Evolutionary conservation across 1,140 invertebrate genomes (phyloP).

Genomic region (Hylaeus anthracinus): DNA sequence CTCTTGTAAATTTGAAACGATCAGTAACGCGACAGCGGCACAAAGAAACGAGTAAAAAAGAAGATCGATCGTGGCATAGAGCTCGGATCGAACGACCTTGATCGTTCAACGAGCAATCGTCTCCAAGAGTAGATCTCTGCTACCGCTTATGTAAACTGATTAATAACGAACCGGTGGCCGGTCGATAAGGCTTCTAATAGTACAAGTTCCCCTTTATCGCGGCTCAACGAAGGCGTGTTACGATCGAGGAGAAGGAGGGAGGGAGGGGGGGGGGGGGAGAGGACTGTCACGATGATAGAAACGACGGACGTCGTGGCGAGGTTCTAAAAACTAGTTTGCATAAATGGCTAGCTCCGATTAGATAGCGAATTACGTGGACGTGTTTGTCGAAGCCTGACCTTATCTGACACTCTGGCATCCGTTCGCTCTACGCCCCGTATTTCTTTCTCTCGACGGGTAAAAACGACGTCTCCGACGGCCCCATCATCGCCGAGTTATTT

Average conservation of each 20-base stretch:
- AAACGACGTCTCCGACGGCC: neutral
- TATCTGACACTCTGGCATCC: constrained; percentile 14
- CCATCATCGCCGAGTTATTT: neutral
- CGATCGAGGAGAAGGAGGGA: neutral
- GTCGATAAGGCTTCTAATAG: constrained; percentile 5
- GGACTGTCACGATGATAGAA: neutral
- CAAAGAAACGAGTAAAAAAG: neutral
- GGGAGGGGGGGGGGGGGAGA: neutral
- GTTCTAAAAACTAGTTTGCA: constrained; percentile 29
- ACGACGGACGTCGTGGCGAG: neutral
- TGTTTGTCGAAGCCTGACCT: constrained; percentile 25
- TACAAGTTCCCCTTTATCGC: neutral
- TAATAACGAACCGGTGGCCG: neutral
- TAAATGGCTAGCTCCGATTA: constrained; percentile 35
- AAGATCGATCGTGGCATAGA: neutral
- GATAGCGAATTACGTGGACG: constrained; percentile 41
- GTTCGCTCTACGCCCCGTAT: neutral
- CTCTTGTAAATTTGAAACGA: constrained; percentile 24
- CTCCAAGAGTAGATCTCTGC: neutral
- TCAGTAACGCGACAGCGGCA: constrained; percentile 5
- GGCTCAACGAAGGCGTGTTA: neutral
- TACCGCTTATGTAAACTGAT: constrained; percentile 16
- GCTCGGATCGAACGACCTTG: constrained; percentile 16
- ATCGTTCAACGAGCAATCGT: neutral
- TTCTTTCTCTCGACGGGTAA: neutral